phyloP scores from a whole-genome alignment of 2,113 vertebrate genomes.

The Dromaius novaehollandiae region DNA sequence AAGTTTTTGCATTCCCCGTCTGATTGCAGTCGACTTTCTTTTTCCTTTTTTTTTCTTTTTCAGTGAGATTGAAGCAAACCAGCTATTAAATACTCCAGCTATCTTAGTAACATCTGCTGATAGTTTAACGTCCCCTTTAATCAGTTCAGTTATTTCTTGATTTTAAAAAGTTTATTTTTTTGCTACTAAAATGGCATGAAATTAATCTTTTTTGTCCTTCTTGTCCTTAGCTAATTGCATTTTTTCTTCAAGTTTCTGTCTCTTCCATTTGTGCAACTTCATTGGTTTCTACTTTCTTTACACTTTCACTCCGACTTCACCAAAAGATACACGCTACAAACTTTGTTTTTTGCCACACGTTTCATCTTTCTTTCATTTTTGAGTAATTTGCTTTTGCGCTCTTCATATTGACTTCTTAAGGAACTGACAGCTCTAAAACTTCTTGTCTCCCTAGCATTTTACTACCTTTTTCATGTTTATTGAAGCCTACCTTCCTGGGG shows the following conservation, averaged over 20 bases:
- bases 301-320: not conserved
- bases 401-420: not conserved
- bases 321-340: not conserved
- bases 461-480: not conserved
- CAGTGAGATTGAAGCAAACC: not conserved
- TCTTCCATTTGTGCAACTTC: not conserved
- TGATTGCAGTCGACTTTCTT: not conserved
- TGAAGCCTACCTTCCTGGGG: not conserved
- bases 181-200: not conserved
- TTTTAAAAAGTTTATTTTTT: not conserved
- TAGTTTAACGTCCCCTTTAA: not conserved
- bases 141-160: not conserved
- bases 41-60: too few species aligned
- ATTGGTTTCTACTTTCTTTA: not conserved
- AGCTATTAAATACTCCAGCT: not conserved
- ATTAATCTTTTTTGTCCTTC: not conserved
- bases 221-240: not conserved
- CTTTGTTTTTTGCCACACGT: not conserved
- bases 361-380: not conserved
- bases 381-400: not conserved
- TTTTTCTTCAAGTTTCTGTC: not conserved
- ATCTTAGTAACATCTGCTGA: not conserved
- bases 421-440: not conserved
- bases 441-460: not conserved
- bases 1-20: not conserved